Percentiles rank a stretch among this genome's conserved stretches.
Conservation (phyloP, 2,113 vertebrate species). For the Tamias sibiricus region DNA sequence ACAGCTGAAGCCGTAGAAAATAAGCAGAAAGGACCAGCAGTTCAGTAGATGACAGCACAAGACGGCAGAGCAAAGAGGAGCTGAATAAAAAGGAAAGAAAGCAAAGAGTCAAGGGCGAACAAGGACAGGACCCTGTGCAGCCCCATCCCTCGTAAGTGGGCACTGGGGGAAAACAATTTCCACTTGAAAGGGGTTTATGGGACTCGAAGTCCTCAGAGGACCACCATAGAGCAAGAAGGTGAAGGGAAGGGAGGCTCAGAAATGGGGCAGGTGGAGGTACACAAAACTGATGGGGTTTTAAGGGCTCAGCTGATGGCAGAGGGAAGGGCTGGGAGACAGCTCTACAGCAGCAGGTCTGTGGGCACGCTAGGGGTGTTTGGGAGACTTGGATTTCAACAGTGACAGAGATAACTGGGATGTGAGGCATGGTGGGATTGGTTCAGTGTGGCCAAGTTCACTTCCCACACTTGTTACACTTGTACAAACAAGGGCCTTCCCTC, state of each 20-base stretch:
- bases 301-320: background rate
- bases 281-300: background rate
- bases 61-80: background rate
- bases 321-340: background rate
- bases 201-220: background rate
- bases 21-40: background rate
- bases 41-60: background rate
- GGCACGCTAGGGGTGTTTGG: background rate
- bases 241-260: background rate
- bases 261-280: background rate
- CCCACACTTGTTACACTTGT: background rate
- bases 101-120: background rate
- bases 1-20: background rate
- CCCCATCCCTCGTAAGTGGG: background rate
- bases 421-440: background rate
- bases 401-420: background rate
- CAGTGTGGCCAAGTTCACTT: background rate
- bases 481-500: background rate
- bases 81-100: background rate
- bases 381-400: background rate
- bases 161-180: background rate
- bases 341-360: background rate
- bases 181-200: fast-evolving
- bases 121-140: fast-evolving
- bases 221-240: background rate